These are phyloP conservation scores for Amphiura filiformis DNA, from an alignment of 35 echinoderm and acorn worm genomes.

Conservation along the genomic window DNA sequence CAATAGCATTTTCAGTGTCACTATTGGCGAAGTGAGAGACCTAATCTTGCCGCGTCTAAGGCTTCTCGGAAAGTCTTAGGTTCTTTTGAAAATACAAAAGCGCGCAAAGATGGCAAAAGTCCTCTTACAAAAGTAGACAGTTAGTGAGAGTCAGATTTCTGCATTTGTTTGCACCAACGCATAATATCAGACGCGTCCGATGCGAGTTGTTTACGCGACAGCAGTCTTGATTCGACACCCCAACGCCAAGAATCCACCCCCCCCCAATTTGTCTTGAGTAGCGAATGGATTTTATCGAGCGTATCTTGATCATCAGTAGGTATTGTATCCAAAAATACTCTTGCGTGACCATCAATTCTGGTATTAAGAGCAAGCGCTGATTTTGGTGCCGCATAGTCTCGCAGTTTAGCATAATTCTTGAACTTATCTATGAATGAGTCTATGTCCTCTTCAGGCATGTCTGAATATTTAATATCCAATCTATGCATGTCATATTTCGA, in stretches of 20 bases:
- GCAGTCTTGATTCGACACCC: background rate
- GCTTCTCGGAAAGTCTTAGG: background rate
- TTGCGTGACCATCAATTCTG: background rate
- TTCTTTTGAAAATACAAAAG: constrained; percentile 13
- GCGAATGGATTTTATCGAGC: background rate
- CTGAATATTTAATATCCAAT: background rate
- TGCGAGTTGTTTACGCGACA: background rate
- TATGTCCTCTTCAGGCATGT: background rate
- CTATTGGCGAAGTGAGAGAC: background rate
- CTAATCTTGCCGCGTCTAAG: background rate
- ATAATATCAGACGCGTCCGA: background rate
- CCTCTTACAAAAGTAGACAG: constrained; percentile 4
- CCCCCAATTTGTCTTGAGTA: background rate
- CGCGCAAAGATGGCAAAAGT: background rate
- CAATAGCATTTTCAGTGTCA: too few species aligned
- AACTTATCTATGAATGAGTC: background rate
- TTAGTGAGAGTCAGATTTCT: background rate
- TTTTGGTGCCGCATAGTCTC: background rate
- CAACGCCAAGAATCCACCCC: background rate
- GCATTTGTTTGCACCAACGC: background rate
- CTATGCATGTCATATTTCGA: background rate
- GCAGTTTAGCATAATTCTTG: background rate
- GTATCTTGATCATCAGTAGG: background rate
- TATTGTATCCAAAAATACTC: background rate
- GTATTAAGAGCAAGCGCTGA: background rate